A percentile compares a stretch with the other conserved stretches of the same genome.
phyloP scores from a whole-genome alignment of 2,113 vertebrate genomes.

The Limnothrissa miodon region DNA sequence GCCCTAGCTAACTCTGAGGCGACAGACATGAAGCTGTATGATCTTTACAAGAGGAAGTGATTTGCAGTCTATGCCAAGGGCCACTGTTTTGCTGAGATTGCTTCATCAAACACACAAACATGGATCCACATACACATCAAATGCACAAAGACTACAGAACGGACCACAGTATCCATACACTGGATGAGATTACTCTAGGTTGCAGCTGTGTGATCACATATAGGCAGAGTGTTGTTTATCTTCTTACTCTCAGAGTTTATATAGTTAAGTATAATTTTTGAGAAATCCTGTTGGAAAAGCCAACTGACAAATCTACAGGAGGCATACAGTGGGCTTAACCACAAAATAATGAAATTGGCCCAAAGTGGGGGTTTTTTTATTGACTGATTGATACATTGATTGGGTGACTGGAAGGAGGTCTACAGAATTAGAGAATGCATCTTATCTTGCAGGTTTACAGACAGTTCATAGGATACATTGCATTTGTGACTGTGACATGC shows the following conservation, averaged over 20 bases:
- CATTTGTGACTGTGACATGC: not conserved
- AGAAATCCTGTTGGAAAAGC: not conserved
- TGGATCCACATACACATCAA: not conserved
- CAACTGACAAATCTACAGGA: not conserved
- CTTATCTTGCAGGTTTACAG: too few relatives aligned
- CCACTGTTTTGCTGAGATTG: not conserved
- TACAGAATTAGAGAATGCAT: too few relatives aligned
- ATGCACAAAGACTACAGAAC: too few relatives aligned
- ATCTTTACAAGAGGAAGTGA: slow-evolving; percentile 36
- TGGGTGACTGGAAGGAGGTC: too few relatives aligned
- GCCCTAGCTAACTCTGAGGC: slow-evolving; percentile 37
- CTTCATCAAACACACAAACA: not conserved
- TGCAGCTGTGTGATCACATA: not conserved
- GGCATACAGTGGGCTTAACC: not conserved
- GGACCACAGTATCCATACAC: too few relatives aligned
- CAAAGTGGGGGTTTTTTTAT: too few relatives aligned
- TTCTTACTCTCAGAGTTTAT: not conserved
- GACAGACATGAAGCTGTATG: slow-evolving; percentile 29
- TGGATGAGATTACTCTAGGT: not conserved
- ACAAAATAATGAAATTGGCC: not conserved
- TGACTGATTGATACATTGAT: too few relatives aligned
- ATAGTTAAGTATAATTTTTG: not conserved
- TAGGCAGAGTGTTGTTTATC: not conserved
- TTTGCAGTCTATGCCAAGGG: not conserved
- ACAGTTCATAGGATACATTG: not conserved